Evolutionary conservation across 2,888 invertebrate species (phyloP), one percentile per base, ranked within the genome.

Genomic region (Myopa testacea): DNA sequence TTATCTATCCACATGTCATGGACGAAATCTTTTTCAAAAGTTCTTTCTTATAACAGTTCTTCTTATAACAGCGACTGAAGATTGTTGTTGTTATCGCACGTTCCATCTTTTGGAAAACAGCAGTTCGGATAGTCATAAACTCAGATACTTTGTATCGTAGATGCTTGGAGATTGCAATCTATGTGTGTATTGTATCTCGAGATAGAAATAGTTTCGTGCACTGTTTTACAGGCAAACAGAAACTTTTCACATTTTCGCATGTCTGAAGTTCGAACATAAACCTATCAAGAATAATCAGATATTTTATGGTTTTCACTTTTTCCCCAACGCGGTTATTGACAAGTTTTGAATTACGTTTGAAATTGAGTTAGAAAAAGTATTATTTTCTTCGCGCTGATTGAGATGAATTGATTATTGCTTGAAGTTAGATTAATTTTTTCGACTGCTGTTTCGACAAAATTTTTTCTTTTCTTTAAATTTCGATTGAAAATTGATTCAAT

Each of bases 211-310:
- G 45, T 45, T 45, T 45, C 10, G 45, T 10, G 10, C 63, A 7
- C 60, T 60, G 26, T 7, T 19, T 60, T 19, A n/a, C 60, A 60
- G 60, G 16, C 55, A 16, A 14, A 60, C 6, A 19, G 62, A 65
- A 65, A 65, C 16, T 65, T 65, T 65, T 65, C 65, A 38, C 37
- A 65, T 38, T 65, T 65, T 26, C 37, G 14, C 37, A 34, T 12
- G 10, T 62, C 26, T 19, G n/a, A 19, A 62, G 62, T 62, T 62
- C 34, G 62, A n/a, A 45, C 62, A 19, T n/a, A n/a, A 12, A 38
- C 37, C 38, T 4, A 26, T 26, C 5, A 62, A 62, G 7, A 19
- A 62, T 26, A 62, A 62, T 26, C 1, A 5, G 38, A 65, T 37
- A 65, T 38, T 34, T 38, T 12, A 38, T 8, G 12, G 34, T 34